These are phyloP conservation scores for Stichopus chloronotus DNA, from an alignment of 35 echinoderm and acorn worm species.

Conservation along the genomic window DNA sequence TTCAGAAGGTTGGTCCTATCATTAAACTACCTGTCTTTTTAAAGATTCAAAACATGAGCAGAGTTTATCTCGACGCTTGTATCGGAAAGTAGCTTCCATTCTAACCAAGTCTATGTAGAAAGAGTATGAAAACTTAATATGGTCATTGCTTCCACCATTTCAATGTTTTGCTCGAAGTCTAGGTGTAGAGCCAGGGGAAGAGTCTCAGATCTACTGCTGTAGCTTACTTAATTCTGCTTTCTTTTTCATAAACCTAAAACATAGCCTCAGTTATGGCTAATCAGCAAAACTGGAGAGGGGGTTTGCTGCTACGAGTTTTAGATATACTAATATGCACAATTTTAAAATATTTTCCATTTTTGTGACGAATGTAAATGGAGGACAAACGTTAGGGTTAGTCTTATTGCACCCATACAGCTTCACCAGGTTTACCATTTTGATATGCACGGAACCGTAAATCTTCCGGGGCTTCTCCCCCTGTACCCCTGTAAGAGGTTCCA, in stretches of 20 bases:
- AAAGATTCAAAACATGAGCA: neutral
- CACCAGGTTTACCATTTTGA: neutral
- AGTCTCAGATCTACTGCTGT: too few species aligned
- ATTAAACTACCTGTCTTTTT: neutral
- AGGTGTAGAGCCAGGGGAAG: neutral
- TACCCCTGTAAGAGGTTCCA: neutral
- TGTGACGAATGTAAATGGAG: too few species aligned
- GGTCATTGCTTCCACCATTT: too few species aligned
- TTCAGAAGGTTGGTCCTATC: neutral
- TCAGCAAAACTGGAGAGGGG: neutral
- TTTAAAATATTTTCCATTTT: too few species aligned
- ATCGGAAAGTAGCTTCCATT: neutral
- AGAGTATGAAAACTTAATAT: neutral
- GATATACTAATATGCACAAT: neutral
- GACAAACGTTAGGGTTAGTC: too few species aligned
- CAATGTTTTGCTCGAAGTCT: neutral
- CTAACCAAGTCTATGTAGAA: too few species aligned
- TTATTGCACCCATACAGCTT: too few species aligned
- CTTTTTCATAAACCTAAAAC: too few species aligned
- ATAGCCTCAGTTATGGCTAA: too few species aligned
- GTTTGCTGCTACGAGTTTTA: too few species aligned
- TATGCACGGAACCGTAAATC: too few species aligned
- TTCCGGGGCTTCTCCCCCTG: neutral
- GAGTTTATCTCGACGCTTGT: neutral
- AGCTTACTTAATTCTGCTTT: neutral